Base-by-base conservation (phyloP, 30 jellyfish, hydroid and myxozoan species). In the Aurelia aurita region DNA sequence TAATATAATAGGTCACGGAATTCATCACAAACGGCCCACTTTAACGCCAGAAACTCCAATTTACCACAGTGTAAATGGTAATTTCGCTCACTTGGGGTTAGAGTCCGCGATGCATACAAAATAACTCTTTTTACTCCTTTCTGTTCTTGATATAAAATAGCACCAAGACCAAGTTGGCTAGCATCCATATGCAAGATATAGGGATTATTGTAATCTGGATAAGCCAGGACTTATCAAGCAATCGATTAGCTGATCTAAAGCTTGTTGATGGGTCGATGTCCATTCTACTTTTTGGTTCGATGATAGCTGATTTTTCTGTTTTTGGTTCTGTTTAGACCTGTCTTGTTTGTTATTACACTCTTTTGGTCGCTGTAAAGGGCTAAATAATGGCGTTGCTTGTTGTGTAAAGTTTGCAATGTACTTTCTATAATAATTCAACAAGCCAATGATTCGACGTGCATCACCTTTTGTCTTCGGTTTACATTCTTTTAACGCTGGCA, bases 1-100 rank as follows among this genome's bases (percentile, higher is more conserved):
- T 47, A 63, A 68, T 7, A 63, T 60, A 80, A 35, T 7, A 11
- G 27, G 31, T 20, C 63, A 13, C 75, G 51, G 75, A 80, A 63
- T 11, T 62, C 31, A 29, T 80, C 86, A 55, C 84, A 35, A 0
- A 80, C 74, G 3, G 90, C 83, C 87, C 90, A 79, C 53, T 80
- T 63, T 9, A 64, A 35, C 3, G 91, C 91, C 28, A 80, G 46
- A 29, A 80, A 80, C 27, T 80, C 91, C 0, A 80, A 34, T 21
- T 63, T 80, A 0, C 85, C 84, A 0, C 28, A 21, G 51, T 82
- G 92, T 29, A 77, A 64, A 26, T 65, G 19, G 72, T 82, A 68
- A 8, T 27, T 4, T 64, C 35, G 69, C 32, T 82, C 92, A 1
- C 69, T 49, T 32, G 78, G 61, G 5, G 86, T 21, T 21, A 82